Percentiles rank a stretch among this genome's conserved stretches.
phyloP scores from a whole-genome alignment of 2,888 invertebrate species.

The Malachius bipustulatus region DNA sequence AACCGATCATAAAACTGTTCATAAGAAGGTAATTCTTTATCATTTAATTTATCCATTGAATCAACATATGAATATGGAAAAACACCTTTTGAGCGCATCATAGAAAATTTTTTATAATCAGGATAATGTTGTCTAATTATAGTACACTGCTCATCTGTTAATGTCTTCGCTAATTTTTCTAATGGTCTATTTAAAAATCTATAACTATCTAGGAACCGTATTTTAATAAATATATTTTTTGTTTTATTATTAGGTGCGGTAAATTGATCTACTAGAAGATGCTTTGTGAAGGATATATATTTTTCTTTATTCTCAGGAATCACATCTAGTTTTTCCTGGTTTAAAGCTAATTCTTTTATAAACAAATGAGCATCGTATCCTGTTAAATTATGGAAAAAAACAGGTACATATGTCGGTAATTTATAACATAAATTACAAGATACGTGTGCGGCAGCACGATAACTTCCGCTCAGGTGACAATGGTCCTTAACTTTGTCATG shows the following conservation, averaged over 20 bases:
- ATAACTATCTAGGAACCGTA: slow-evolving; percentile 23
- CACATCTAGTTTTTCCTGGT: not conserved
- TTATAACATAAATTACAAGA: not conserved
- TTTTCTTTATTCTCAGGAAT: not conserved
- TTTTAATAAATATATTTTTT: slow-evolving; percentile 13
- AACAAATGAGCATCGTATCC: slow-evolving; percentile 2
- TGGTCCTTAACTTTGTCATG: not conserved
- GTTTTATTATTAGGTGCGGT: not conserved
- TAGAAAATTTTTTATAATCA: slow-evolving; percentile 11
- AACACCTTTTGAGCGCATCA: slow-evolving; percentile 22
- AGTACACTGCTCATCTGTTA: slow-evolving; percentile 12
- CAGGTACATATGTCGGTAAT: not conserved
- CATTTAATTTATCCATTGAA: slow-evolving; percentile 19
- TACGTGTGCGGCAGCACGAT: not conserved
- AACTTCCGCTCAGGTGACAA: not conserved
- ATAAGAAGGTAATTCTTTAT: slow-evolving; percentile 20
- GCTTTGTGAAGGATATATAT: not conserved
- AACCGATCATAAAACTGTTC: slow-evolving; percentile 21
- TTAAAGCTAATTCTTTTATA: not conserved
- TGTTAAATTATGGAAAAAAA: not conserved
- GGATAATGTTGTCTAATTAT: slow-evolving; percentile 8
- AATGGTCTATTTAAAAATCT: slow-evolving; percentile 25
- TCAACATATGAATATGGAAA: slow-evolving; percentile 28
- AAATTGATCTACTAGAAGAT: slow-evolving; percentile 2
- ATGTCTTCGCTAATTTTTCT: slow-evolving; percentile 22